A percentile compares a stretch with the other conserved stretches of the same genome.
Conservation (phyloP, 2,113 vertebrate species). For the Bubalus kerabau region DNA sequence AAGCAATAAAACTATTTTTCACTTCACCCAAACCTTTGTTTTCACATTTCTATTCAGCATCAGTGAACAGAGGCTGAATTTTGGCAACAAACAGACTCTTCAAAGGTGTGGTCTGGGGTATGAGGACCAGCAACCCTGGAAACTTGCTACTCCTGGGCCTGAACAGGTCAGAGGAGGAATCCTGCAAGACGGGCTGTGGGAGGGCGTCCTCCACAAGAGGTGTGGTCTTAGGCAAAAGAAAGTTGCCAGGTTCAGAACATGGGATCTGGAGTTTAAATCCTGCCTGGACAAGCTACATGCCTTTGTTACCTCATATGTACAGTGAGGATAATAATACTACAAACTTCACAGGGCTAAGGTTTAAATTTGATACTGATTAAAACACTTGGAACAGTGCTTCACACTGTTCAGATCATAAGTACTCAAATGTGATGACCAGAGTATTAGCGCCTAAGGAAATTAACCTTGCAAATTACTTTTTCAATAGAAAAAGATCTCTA, state of each 20-base stretch:
- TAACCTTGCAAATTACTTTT: neutral
- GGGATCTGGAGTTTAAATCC: neutral
- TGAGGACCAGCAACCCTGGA: neutral
- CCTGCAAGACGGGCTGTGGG: neutral
- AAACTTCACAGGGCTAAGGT: neutral
- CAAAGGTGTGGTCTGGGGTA: neutral
- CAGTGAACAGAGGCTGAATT: neutral
- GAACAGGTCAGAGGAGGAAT: neutral
- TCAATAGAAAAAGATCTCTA: neutral
- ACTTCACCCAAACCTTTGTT: neutral
- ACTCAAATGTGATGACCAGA: neutral
- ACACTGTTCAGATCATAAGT: neutral
- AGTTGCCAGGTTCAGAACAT: neutral
- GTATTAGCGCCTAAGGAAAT: neutral
- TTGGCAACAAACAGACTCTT: neutral
- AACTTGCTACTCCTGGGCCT: neutral
- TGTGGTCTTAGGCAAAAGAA: neutral
- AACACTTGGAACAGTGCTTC: neutral
- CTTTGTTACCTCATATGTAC: neutral
- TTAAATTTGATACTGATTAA: neutral
- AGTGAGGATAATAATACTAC: neutral
- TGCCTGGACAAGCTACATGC: neutral
- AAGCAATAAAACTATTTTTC: neutral
- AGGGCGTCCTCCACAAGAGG: rapidly evolving
- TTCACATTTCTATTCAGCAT: neutral